Evolutionary conservation across 2,888 invertebrate species (phyloP), one percentile per base, ranked within the genome.

Genomic region (Brachynemurus nebulosus): DNA sequence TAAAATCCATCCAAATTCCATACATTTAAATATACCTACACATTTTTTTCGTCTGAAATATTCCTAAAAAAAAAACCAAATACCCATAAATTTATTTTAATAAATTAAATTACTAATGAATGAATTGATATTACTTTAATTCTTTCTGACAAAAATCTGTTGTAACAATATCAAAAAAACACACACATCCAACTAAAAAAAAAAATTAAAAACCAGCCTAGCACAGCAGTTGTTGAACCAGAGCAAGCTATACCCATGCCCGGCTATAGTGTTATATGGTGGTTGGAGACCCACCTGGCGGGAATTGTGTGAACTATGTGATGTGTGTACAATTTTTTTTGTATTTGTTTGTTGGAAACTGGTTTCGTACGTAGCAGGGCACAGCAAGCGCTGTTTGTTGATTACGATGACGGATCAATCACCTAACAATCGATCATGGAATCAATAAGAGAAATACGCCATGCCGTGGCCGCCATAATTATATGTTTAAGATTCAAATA

Each of bases 351-450:
- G 30, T 30, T 30, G n/a, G 30, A 30, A 30, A 30, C 30, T 30
- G 30, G 30, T 30, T 30, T n/a, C n/a, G n/a, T n/a, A n/a, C n/a
- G n/a, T n/a, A n/a, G n/a, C n/a, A n/a, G n/a, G n/a, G 6, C 30
- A 14, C 30, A 30, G 30, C 30, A 30, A 30, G 30, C 30, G 30
- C 30, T 30, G 30, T 30, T 20, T 37, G 37, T 37, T 37, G 37
- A 37, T 37, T 37, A 37, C 20, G 37, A 37, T 37, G 37, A 37
- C 37, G 37, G 37, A 37, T 37, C 37, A 37, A 37, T 37, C 37
- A 37, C 37, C 37, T 37, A 37, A 20, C 37, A 37, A 37, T 37
- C 37, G 37, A 37, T 37, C 37, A 37, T 37, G 37, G 37, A 37
- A 37, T 37, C 37, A 37, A 37, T 37, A 37, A 37, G 37, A 37